These are phyloP conservation scores for Hoplostethus mediterraneus DNA, from an alignment of 2,797 vertebrate genomes.

Conservation along the genomic window DNA sequence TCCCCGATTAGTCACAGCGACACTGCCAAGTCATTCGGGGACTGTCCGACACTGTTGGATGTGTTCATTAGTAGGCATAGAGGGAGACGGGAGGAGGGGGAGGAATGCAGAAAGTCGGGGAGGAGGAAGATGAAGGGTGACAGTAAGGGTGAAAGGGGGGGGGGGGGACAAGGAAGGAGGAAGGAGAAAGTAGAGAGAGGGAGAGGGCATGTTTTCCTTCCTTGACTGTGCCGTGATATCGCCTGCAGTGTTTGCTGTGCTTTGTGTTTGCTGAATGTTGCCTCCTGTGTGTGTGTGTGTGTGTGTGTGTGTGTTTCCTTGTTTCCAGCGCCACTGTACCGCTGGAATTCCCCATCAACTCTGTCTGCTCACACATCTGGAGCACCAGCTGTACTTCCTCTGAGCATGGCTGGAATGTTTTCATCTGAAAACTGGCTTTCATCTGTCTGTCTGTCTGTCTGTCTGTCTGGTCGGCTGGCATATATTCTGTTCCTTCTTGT, in stretches of 20 bases:
- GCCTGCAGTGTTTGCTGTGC: too few relatives aligned
- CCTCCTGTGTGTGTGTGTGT: neutral
- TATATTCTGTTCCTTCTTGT: slow-evolving; percentile 19
- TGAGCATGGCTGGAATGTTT: slow-evolving; percentile 34
- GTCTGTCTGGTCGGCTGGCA: neutral
- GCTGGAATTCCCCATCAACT: slow-evolving; percentile 21
- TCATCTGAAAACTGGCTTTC: slow-evolving; percentile 55
- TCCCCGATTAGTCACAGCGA: slow-evolving; percentile 1
- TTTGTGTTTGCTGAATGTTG: neutral
- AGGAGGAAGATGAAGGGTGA: slow-evolving; percentile 6
- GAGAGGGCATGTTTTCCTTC: neutral
- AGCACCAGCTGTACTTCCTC: slow-evolving; percentile 48
- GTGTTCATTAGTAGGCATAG: neutral
- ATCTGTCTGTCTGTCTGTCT: slow-evolving; percentile 34
- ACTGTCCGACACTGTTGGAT: neutral
- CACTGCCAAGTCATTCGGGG: slow-evolving; percentile 5
- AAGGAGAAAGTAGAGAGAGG: neutral
- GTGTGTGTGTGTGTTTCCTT: neutral
- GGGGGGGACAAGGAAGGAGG: neutral
- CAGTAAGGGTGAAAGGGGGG: neutral
- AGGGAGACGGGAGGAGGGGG: neutral
- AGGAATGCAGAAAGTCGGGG: slow-evolving; percentile 12
- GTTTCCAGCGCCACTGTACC: neutral
- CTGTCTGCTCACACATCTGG: slow-evolving; percentile 29
- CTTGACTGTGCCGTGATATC: too few relatives aligned